phyloP scores from a whole-genome alignment of 2,888 invertebrate genomes.

The Drosophila planitibia region DNA sequence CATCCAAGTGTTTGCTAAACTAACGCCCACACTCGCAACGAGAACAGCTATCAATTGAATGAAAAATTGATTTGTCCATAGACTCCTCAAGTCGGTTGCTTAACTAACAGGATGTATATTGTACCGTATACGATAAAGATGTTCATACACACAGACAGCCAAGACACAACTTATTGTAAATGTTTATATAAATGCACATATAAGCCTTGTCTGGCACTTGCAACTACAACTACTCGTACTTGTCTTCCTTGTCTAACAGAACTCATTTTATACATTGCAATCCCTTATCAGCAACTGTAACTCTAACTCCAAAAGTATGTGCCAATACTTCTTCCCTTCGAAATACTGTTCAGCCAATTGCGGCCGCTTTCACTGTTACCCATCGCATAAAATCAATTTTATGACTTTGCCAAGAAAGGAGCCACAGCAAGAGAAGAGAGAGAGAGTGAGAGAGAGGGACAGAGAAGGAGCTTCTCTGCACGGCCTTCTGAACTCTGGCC shows the following conservation, averaged over 20 bases:
- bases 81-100: background rate
- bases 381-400: slow-evolving; percentile 77
- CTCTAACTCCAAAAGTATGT: slow-evolving; percentile 22
- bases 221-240: background rate
- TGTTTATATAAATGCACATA: background rate
- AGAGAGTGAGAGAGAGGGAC: slow-evolving; percentile 5
- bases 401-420: slow-evolving; percentile 64
- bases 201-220: background rate
- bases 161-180: background rate
- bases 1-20: slow-evolving; percentile 6
- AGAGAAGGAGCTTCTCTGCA: slow-evolving; percentile 22
- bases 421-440: slow-evolving; percentile 3
- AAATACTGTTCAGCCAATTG: slow-evolving; percentile 8
- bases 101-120: background rate
- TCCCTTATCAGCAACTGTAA: background rate
- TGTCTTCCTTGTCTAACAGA: background rate
- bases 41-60: background rate
- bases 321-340: slow-evolving; percentile 2
- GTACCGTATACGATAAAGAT: background rate
- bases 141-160: too few species aligned
- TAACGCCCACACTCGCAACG: slow-evolving; percentile 30
- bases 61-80: background rate
- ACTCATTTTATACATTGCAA: background rate
- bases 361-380: slow-evolving; percentile 68
- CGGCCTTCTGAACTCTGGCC: slow-evolving; percentile 76